phyloP scores from a whole-genome alignment of 1,140 invertebrate genomes.

The Cylas formicarius region DNA sequence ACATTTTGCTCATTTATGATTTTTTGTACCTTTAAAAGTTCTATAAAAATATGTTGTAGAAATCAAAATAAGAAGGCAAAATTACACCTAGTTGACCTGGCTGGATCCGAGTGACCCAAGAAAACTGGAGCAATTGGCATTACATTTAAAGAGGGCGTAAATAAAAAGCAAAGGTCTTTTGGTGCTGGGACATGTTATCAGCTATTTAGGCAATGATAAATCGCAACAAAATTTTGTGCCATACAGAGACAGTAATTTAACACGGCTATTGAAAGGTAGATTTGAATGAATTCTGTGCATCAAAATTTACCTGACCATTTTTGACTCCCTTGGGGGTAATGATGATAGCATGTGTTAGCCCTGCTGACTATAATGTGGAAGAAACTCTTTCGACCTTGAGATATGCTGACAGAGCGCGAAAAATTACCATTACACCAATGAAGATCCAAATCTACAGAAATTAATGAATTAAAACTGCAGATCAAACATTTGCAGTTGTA shows the following conservation, averaged over 20 bases:
- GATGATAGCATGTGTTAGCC: constrained; percentile 92
- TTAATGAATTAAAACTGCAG: constrained; percentile 54
- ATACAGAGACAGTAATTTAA: constrained; percentile 87
- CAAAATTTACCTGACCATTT: constrained; percentile 15
- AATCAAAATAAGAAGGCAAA: constrained; percentile 69
- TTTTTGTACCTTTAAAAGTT: no score
- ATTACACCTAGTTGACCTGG: constrained; percentile 84
- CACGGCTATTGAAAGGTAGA: constrained; percentile 73
- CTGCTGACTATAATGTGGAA: constrained; percentile 81
- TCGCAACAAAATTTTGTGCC: constrained; percentile 64
- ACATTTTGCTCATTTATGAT: no score
- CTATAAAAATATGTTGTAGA: no score
- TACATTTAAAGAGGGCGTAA: constrained; percentile 87
- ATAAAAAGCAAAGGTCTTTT: constrained; percentile 88
- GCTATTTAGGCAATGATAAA: constrained; percentile 66
- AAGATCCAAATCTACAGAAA: constrained; percentile 72
- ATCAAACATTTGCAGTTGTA: constrained; percentile 59
- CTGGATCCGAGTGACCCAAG: constrained; percentile 86
- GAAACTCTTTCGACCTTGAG: constrained; percentile 85
- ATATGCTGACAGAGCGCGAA: constrained; percentile 82
- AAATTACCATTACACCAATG: constrained; percentile 89
- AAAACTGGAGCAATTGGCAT: no score
- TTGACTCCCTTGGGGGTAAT: constrained; percentile 84
- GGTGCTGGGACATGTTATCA: constrained; percentile 89
- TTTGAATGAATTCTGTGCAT: background rate